Evolutionary conservation across 2,888 invertebrate genomes (phyloP), one percentile per base, ranked within the genome.

Genomic region (Parnassius smintheus): DNA sequence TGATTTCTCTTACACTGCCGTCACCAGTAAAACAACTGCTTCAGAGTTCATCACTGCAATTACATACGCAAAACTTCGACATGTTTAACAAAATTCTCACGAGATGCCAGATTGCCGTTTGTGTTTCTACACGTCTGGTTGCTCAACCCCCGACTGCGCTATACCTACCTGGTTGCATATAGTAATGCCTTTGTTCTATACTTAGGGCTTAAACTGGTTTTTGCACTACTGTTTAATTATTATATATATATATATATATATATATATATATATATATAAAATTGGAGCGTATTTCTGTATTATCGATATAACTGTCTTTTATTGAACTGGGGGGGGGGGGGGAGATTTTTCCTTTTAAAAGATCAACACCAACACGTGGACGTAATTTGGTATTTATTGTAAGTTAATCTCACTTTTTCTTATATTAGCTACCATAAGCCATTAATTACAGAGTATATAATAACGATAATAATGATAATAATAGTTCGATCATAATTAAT

Each of bases 1-100:
- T 35, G 35, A 35, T 35, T 35, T 35, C 35, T 35, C 3, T 35
- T 35, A 35, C 3, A 4, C 35, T 35, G 35, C 35, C 35, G 35
- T 7, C 35, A 35, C 35, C 35, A 7, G 7, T 1, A 35, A 35
- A 35, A 35, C 4, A 35, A 35, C 35, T 35, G 4, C 4, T 35
- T 18, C 18, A 7, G 35, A 35, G 35, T 2, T 35, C 7, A 1
- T 4, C 7, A 35, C 35, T 35, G 11, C 44, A 41, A 22, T 55
- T 25, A 18, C 11, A n/a, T 25, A 18, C 11, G 9, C 51, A 44
- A 11, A 25, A 10, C n/a, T 22, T 8, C 4, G 44, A 55, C 51
- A 56, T 61, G 35, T 61, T 51, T 52, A 52, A 50, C 45, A 51
- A 18, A 51, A 51, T 52, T 61, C 61, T 56, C 56, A 56, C 61